Percentiles rank a stretch among this genome's conserved stretches.
Evolutionary conservation across 1,140 invertebrate genomes (phyloP).

Genomic region (Bombus picipes): DNA sequence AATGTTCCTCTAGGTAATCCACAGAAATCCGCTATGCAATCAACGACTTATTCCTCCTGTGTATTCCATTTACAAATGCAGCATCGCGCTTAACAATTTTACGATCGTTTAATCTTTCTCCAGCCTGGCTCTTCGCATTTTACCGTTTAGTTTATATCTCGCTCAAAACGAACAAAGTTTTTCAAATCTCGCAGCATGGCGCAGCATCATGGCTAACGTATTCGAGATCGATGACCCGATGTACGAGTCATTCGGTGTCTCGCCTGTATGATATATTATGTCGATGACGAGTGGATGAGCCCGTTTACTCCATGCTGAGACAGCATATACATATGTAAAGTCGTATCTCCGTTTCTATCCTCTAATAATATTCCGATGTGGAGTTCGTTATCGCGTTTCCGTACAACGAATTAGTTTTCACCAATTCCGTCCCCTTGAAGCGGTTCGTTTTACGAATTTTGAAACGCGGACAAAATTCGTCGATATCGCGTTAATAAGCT

Average conservation of each 20-base stretch:
- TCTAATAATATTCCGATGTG: background rate
- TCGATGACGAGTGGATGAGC: too few species aligned
- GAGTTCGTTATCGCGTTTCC: background rate
- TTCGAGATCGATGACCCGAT: background rate
- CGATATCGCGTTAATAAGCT: conserved; percentile 18
- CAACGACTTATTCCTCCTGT: background rate
- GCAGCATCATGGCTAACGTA: background rate
- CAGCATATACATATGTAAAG: too few species aligned
- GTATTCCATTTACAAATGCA: background rate
- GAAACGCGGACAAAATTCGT: background rate
- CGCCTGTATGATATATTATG: too few species aligned
- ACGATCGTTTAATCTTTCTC: conserved; percentile 3
- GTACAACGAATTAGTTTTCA: background rate
- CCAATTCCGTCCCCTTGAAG: too few species aligned
- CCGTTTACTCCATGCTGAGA: background rate
- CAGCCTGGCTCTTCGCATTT: background rate
- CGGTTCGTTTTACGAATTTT: background rate
- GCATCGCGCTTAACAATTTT: background rate
- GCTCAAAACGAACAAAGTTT: background rate
- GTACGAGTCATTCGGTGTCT: too few species aligned
- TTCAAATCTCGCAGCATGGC: background rate
- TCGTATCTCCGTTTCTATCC: background rate
- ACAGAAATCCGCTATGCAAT: conserved; percentile 20
- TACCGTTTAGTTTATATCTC: background rate
- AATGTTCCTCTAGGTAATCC: background rate